Conservation (phyloP, 2,888 invertebrate genomes). For the Invenusta paracnida region DNA sequence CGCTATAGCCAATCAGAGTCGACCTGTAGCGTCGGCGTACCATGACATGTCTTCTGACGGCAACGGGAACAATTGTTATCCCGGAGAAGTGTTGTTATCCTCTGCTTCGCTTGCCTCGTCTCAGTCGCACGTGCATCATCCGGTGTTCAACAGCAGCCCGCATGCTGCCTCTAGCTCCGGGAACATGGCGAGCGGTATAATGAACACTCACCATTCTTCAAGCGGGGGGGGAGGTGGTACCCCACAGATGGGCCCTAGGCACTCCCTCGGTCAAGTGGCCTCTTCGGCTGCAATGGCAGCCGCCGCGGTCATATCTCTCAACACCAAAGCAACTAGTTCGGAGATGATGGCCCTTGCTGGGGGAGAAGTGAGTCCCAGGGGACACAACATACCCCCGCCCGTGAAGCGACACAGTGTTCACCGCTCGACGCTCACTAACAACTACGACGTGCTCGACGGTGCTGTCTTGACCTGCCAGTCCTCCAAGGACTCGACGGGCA, state of each 20-base stretch:
- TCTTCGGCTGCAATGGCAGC: slow-evolving; percentile 2
- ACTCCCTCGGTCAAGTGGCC: not conserved
- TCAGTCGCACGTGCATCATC: not conserved
- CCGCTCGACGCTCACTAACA: not conserved
- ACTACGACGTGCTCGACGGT: not conserved
- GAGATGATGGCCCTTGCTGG: not conserved
- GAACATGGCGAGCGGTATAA: not conserved
- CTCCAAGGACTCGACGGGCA: slow-evolving; percentile 3
- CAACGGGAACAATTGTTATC: not conserved
- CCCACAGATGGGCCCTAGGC: not conserved
- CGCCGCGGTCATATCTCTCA: not conserved
- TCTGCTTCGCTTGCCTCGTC: not conserved
- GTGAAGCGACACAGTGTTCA: not conserved
- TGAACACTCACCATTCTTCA: no score
- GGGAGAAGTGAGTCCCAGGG: not conserved
- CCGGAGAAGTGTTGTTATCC: not conserved
- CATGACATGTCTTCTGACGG: not conserved
- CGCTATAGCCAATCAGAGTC: not conserved
- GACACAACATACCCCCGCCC: not conserved
- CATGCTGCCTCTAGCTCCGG: not conserved
- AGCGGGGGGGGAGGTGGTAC: not conserved
- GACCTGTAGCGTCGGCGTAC: not conserved
- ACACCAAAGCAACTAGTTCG: not conserved
- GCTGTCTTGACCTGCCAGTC: not conserved
- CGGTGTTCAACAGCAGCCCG: not conserved